Conservation (phyloP, 2,888 invertebrate genomes). For the Patella caerulea region DNA sequence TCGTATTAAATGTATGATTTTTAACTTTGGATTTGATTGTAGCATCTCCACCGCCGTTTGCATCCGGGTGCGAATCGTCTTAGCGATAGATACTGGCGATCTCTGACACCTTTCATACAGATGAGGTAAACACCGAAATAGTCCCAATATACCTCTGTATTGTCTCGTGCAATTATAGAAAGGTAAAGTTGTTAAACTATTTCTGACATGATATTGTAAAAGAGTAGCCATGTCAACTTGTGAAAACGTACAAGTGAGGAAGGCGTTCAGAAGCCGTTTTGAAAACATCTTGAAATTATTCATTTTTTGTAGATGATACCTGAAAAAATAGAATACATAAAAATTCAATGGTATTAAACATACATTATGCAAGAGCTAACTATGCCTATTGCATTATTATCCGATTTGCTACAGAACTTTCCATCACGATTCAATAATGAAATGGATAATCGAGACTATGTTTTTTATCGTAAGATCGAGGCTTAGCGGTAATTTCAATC, state of each 20-base stretch:
- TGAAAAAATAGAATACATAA: too few relatives aligned
- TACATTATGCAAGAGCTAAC: too few relatives aligned
- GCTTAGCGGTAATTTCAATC: too few relatives aligned
- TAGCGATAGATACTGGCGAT: background rate
- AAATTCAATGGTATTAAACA: too few relatives aligned
- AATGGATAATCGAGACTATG: too few relatives aligned
- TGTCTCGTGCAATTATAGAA: conserved; percentile 5
- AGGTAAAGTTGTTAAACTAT: background rate
- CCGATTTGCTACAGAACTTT: too few relatives aligned
- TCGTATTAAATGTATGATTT: conserved; percentile 19
- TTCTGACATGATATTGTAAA: background rate
- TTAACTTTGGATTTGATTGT: background rate
- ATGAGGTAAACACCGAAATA: conserved; percentile 6
- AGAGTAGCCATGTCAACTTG: background rate
- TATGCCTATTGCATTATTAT: too few relatives aligned
- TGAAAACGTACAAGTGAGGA: conserved; percentile 10
- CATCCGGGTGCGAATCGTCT: conserved; percentile 18
- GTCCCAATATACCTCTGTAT: background rate
- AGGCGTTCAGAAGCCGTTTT: background rate
- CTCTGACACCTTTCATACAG: conserved; percentile 1
- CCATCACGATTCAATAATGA: too few relatives aligned
- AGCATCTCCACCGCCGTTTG: background rate
- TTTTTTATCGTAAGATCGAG: too few relatives aligned
- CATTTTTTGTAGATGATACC: too few relatives aligned
- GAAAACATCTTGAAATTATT: too few relatives aligned